Evolutionary conservation across 2,797 vertebrate species (phyloP).

Genomic region (Neosilurus hyrtlii): DNA sequence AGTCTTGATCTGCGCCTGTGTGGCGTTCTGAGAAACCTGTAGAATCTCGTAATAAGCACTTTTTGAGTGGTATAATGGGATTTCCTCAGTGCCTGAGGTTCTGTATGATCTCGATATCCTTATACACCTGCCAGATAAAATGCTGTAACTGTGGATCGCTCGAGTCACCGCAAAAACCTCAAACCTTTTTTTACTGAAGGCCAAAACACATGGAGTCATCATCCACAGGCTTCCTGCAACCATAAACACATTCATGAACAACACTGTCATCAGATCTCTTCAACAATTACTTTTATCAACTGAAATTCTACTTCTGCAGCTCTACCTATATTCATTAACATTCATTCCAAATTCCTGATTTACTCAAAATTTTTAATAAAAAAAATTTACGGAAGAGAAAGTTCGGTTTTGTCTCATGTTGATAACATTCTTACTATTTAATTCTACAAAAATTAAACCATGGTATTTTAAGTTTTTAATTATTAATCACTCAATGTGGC

Average conservation of each 20-base stretch:
- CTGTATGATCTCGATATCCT: background rate
- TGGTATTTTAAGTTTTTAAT: too few relatives aligned
- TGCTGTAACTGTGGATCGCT: background rate
- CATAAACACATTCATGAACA: background rate
- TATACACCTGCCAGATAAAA: too few relatives aligned
- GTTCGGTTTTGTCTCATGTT: too few relatives aligned
- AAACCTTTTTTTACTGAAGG: background rate
- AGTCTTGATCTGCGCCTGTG: conserved; percentile 87
- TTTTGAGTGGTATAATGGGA: conserved; percentile 30
- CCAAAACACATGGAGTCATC: background rate
- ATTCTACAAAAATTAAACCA: too few relatives aligned
- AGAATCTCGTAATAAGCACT: conserved; percentile 50
- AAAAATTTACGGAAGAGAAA: too few relatives aligned
- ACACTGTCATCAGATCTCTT: background rate
- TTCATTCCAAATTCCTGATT: too few relatives aligned
- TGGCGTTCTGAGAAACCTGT: conserved; percentile 64
- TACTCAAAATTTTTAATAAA: too few relatives aligned
- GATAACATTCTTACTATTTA: too few relatives aligned
- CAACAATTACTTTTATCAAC: background rate
- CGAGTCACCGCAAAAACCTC: background rate
- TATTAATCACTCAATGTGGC: too few relatives aligned
- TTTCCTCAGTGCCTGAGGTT: background rate
- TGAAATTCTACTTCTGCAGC: background rate
- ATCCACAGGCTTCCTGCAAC: background rate
- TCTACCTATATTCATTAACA: too few relatives aligned